A percentile compares a stretch with the other conserved stretches of the same genome.
Evolutionary conservation across 1,140 invertebrate genomes (phyloP).

Genomic region (Nasonia vitripennis): DNA sequence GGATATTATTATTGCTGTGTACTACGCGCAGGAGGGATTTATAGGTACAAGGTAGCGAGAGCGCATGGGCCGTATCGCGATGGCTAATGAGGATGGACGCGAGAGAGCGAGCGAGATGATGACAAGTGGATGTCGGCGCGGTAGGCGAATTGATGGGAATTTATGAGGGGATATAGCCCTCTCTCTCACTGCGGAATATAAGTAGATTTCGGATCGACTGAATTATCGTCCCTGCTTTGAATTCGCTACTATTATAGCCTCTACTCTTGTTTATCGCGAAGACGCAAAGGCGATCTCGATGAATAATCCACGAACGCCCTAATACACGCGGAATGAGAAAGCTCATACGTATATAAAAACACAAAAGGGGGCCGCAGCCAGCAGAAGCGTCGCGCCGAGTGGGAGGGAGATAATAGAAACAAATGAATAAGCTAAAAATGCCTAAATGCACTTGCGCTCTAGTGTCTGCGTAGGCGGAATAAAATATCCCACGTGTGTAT

Average conservation of each 20-base stretch:
- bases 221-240: background rate
- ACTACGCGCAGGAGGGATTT: background rate
- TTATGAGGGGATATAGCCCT: conserved; percentile 18
- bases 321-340: background rate
- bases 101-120: conserved; percentile 6
- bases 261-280: background rate
- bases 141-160: conserved; percentile 31
- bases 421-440: conserved; percentile 38
- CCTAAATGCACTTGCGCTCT: background rate
- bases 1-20: conserved; percentile 1
- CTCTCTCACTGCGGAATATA: background rate
- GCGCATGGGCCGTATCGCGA: background rate
- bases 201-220: background rate
- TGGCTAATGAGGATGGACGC: conserved; percentile 42
- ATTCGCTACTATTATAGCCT: background rate
- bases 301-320: background rate
- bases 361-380: background rate
- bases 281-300: background rate
- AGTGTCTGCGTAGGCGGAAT: background rate
- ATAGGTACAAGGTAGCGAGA: background rate
- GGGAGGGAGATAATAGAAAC: background rate
- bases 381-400: background rate
- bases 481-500: background rate
- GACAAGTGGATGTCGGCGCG: background rate
- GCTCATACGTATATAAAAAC: conserved; percentile 26